A percentile compares a stretch with the other conserved stretches of the same genome.
These are phyloP conservation scores for Terrapene triunguis DNA, from an alignment of 2,113 vertebrate species.

Conservation along the genomic window DNA sequence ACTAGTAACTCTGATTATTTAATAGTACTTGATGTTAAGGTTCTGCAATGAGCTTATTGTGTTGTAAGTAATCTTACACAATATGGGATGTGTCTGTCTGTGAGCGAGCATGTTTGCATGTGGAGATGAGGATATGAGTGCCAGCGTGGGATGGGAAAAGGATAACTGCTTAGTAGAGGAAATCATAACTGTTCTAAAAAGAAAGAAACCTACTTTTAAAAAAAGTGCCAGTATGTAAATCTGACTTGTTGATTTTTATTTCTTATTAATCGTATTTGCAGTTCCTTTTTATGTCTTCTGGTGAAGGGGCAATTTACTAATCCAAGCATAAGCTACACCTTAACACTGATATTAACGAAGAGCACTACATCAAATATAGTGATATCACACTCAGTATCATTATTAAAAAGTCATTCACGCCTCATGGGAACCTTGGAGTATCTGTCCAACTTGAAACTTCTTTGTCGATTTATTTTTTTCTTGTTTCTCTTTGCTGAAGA, in stretches of 20 bases:
- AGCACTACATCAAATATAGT: background rate
- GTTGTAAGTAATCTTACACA: constrained; percentile 24
- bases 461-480: background rate
- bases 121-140: background rate
- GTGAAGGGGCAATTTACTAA: background rate
- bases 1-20: constrained; percentile 36
- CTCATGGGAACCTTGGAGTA: background rate
- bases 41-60: constrained; percentile 46
- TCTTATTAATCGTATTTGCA: background rate
- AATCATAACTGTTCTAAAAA: background rate
- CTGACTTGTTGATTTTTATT: background rate
- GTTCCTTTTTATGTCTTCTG: background rate
- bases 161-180: background rate
- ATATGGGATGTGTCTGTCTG: constrained; percentile 12
- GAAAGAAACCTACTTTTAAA: background rate
- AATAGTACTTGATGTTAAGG: background rate
- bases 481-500: constrained; percentile 2
- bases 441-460: background rate
- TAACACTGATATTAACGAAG: background rate
- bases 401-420: background rate
- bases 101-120: constrained; percentile 46
- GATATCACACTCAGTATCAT: background rate
- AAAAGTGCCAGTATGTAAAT: background rate
- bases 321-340: background rate
- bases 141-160: constrained; percentile 35